These are phyloP conservation scores for Apamea anceps DNA, from an alignment of 2,888 invertebrate species.

Conservation along the genomic window DNA sequence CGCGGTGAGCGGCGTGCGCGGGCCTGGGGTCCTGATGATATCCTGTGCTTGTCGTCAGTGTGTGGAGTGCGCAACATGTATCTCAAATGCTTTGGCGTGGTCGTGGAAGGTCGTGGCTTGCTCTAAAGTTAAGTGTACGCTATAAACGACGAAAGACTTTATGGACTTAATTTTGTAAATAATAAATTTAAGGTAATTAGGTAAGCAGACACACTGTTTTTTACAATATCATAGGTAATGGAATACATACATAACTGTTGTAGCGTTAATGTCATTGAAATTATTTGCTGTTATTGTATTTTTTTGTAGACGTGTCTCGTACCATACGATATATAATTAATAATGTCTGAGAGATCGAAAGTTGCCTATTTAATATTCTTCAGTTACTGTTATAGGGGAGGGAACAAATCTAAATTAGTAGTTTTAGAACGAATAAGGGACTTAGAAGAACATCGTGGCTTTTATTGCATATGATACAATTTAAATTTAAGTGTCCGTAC, in stretches of 20 bases:
- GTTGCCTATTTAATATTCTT: slow-evolving; percentile 68
- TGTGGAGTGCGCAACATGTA: slow-evolving; percentile 71
- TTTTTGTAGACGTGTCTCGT: slow-evolving; percentile 80
- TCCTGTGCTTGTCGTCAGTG: slow-evolving; percentile 69
- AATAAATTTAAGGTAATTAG: slow-evolving; percentile 85
- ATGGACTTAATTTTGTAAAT: slow-evolving; percentile 89
- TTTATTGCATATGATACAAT: slow-evolving; percentile 77
- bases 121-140: slow-evolving; percentile 82
- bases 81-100: slow-evolving; percentile 74
- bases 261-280: slow-evolving; percentile 84
- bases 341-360: slow-evolving; percentile 70
- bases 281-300: slow-evolving; percentile 85
- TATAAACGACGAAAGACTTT: slow-evolving; percentile 87
- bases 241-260: slow-evolving; percentile 88
- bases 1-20: slow-evolving; percentile 30
- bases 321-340: slow-evolving; percentile 62
- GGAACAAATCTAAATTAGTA: slow-evolving; percentile 78
- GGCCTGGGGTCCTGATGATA: slow-evolving; percentile 37
- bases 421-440: slow-evolving; percentile 76
- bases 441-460: slow-evolving; percentile 76
- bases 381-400: slow-evolving; percentile 71
- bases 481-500: slow-evolving; percentile 72
- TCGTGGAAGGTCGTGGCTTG: slow-evolving; percentile 76
- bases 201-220: slow-evolving; percentile 89
- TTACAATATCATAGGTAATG: slow-evolving; percentile 89